A percentile compares a stretch with the other conserved stretches of the same genome.
Conservation (phyloP, 1,140 invertebrate genomes). For the Halotydeus destructor region DNA sequence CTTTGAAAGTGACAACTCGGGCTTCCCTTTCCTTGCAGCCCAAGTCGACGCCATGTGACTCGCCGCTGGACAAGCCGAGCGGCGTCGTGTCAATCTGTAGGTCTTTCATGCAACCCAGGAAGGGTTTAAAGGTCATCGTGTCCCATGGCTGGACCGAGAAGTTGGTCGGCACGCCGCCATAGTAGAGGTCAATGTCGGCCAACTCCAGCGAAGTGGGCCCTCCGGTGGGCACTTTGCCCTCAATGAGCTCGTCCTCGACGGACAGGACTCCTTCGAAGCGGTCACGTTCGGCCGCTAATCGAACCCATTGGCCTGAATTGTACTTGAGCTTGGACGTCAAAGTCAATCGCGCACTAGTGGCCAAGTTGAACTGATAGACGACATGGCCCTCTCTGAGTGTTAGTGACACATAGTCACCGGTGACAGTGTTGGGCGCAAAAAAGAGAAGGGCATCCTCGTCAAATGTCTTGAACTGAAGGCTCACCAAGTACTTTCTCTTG, state of each 20-base stretch:
- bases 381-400: conserved; percentile 12
- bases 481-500: conserved; percentile 47
- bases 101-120: conserved; percentile 59
- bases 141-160: conserved; percentile 23
- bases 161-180: conserved; percentile 57
- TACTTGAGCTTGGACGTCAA: conserved; percentile 44
- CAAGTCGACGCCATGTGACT: conserved; percentile 49
- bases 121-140: conserved; percentile 29
- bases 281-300: conserved; percentile 37
- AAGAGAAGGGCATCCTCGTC: conserved; percentile 73
- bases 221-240: conserved; percentile 31
- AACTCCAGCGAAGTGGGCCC: conserved; percentile 38
- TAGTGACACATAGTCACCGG: conserved; percentile 20
- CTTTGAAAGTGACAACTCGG: conserved; percentile 45
- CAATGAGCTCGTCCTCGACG: conserved; percentile 42
- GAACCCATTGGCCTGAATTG: conserved; percentile 57
- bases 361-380: conserved; percentile 32
- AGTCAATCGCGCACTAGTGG: conserved; percentile 18
- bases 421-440: conserved; percentile 46
- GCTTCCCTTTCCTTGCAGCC: conserved; percentile 43
- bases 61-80: conserved; percentile 37
- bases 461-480: conserved; percentile 57
- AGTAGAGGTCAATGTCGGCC: conserved; percentile 30
- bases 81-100: conserved; percentile 46
- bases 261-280: conserved; percentile 28